Evolutionary conservation across 2,888 invertebrate species (phyloP).

Genomic region (Carpatolechia fugitivella): DNA sequence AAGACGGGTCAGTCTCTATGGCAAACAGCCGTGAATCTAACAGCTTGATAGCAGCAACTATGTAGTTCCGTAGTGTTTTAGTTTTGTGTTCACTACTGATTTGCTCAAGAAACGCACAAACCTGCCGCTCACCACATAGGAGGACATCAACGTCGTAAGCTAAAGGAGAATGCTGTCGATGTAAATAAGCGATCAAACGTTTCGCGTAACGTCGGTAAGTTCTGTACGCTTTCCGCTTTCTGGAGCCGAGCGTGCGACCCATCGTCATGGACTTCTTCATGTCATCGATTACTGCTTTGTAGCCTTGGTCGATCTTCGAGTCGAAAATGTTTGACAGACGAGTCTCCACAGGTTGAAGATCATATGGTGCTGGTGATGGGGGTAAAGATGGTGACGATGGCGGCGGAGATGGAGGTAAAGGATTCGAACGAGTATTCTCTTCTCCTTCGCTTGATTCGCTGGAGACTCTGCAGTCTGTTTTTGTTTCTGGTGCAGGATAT

Average conservation of each 20-base stretch:
- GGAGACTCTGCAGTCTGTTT: constrained; percentile 57
- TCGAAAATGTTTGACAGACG: constrained; percentile 71
- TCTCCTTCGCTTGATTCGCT: constrained; percentile 72
- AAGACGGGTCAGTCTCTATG: constrained; percentile 71
- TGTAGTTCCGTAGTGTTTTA: constrained; percentile 72
- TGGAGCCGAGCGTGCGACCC: constrained; percentile 66
- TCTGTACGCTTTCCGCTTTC: constrained; percentile 71
- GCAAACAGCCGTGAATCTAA: constrained; percentile 72
- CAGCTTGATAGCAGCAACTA: constrained; percentile 72
- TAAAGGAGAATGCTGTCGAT: constrained; percentile 71
- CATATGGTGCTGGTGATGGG: constrained; percentile 68
- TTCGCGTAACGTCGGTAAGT: constrained; percentile 74
- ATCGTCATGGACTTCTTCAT: constrained; percentile 78
- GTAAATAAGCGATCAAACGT: constrained; percentile 67
- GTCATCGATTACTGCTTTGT: constrained; percentile 75
- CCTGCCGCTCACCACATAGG: constrained; percentile 69
- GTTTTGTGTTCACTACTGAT: constrained; percentile 71
- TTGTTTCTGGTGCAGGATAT: constrained; percentile 56
- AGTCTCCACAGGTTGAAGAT: constrained; percentile 67
- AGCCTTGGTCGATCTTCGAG: constrained; percentile 75
- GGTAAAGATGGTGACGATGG: constrained; percentile 70
- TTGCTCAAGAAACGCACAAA: constrained; percentile 69
- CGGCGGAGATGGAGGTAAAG: constrained; percentile 66
- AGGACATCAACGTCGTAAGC: constrained; percentile 74
- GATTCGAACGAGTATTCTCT: constrained; percentile 58